phyloP scores from a whole-genome alignment of 2,797 vertebrate species.

The Borostomias antarcticus region DNA sequence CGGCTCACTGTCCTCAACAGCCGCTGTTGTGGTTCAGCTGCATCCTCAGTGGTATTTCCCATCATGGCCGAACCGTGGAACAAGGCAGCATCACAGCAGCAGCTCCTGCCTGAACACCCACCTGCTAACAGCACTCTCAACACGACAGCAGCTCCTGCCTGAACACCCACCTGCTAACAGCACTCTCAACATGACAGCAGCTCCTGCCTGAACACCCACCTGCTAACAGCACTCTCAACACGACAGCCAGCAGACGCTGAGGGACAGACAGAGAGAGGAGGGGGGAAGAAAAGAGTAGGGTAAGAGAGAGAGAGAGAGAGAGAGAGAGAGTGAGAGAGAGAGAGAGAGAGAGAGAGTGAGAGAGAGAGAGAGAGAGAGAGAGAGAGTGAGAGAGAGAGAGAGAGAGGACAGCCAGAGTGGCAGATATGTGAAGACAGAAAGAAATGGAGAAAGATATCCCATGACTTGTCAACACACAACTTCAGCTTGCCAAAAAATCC shows the following conservation, averaged over 20 bases:
- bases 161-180: background rate
- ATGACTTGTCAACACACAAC: conserved; percentile 18
- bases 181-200: background rate
- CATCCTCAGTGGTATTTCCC: background rate
- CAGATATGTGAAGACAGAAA: background rate
- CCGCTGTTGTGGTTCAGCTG: background rate
- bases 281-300: background rate
- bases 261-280: background rate
- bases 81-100: conserved; percentile 1
- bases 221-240: background rate
- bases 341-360: background rate
- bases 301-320: background rate
- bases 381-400: background rate
- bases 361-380: background rate
- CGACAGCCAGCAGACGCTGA: background rate
- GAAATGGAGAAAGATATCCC: background rate
- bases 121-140: background rate
- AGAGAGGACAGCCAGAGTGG: background rate
- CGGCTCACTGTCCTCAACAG: background rate
- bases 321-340: background rate
- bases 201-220: no score
- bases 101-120: no score
- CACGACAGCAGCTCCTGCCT: background rate
- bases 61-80: background rate
- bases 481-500: conserved; percentile 9